These are phyloP conservation scores for Abrostola triplasia DNA, from an alignment of 2,888 invertebrate genomes.

Conservation along the genomic window DNA sequence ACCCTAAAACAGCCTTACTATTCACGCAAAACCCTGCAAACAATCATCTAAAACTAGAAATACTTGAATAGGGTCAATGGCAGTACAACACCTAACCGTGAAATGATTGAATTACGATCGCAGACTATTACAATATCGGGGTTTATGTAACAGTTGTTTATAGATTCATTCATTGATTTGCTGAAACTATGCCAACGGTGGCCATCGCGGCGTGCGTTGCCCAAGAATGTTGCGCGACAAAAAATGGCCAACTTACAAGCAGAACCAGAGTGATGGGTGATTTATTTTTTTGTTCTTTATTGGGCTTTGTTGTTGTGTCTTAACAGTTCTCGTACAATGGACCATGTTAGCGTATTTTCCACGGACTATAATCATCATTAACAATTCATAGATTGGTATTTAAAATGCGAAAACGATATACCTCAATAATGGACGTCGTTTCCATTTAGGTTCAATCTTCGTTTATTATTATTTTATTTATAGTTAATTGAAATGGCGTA, in stretches of 20 bases:
- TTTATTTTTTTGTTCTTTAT: slow-evolving; percentile 24
- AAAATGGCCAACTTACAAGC: slow-evolving; percentile 18
- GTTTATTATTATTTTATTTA: too few relatives aligned
- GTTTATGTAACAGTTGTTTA: slow-evolving; percentile 46
- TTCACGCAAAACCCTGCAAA: slow-evolving; percentile 23
- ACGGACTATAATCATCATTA: neutral
- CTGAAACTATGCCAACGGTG: slow-evolving; percentile 31
- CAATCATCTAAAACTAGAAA: slow-evolving; percentile 44
- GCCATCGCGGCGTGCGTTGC: slow-evolving; percentile 23
- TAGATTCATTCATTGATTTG: slow-evolving; percentile 52
- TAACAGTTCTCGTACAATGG: neutral
- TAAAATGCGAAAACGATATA: too few relatives aligned
- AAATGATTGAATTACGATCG: slow-evolving; percentile 56
- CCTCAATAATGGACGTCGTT: too few relatives aligned
- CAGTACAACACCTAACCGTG: slow-evolving; percentile 45
- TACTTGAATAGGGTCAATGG: slow-evolving; percentile 53
- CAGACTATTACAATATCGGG: slow-evolving; percentile 40
- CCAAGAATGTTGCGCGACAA: slow-evolving; percentile 36
- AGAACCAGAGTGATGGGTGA: slow-evolving; percentile 18
- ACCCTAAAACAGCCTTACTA: neutral
- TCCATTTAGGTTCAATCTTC: too few relatives aligned
- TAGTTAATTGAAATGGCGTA: too few relatives aligned
- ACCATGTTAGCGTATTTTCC: neutral
- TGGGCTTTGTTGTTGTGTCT: slow-evolving; percentile 13
- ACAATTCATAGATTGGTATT: neutral